Evolutionary conservation across 1,140 invertebrate species (phyloP), one percentile per base, ranked within the genome.

Genomic region (Zaprionus davidi): DNA sequence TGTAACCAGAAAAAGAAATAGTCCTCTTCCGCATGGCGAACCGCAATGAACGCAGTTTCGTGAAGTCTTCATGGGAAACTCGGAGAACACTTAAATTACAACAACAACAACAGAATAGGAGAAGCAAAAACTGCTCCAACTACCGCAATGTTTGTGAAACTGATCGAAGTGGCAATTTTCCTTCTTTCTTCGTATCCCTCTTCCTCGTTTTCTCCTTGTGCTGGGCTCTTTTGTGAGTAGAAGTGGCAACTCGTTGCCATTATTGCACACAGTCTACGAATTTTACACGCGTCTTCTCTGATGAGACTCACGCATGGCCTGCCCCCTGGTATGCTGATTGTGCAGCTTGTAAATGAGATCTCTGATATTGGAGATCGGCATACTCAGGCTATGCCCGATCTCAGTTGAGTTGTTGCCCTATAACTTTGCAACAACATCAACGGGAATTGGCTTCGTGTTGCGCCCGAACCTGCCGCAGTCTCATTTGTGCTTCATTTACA

Each of bases 101-200:
- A 46, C 22, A 22, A 51, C 12, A 51, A 12, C 17, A 51, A 17
- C 12, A 63, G 11, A 51, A 51, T 51, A 13, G 46, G 12, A 17
- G 22, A 46, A 6, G 41, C 41, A 46, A 57, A 63, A 36, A 51
- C 24, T 51, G 28, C 55, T 58, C 65, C 36, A 57, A 68, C 65
- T 59, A 38, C 53, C 49, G 26, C 49, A 71, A 59, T 68, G 49
- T 73, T 73, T 73, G 26, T 55, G 44, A 15, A 71, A 44, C 60
- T 65, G 68, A 76, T 76, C 68, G 56, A 76, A 60, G 69, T 76
- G 62, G 68, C 68, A 76, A 76, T 46, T 46, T 46, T 46, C 41
- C n/a, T 41, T 41, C 38, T 41, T 41, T 44, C 5, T n/a, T 44
- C 28, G 2, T 7, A 1, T 28, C 38, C 3, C 38, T 6, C 38